phyloP scores from a whole-genome alignment of 1,140 invertebrate genomes.

The Nymphalis io region DNA sequence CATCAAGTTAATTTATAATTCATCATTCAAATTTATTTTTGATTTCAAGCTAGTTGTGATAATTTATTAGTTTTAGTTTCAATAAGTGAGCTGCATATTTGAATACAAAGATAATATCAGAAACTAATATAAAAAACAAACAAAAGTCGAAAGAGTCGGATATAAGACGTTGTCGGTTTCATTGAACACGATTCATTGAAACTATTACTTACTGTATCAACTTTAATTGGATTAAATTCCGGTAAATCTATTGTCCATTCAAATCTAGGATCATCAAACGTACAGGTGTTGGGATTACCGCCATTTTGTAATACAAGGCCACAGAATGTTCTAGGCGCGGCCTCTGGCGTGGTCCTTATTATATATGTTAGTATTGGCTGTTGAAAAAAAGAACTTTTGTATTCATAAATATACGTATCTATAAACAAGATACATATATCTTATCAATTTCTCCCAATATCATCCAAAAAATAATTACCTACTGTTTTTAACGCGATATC shows the following conservation, averaged over 20 bases:
- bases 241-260: conserved; percentile 82
- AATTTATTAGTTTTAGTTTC: background rate
- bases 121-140: too few relatives aligned
- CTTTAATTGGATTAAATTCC: conserved; percentile 14
- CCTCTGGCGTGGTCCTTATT: conserved; percentile 74
- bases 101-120: too few relatives aligned
- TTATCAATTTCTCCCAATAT: too few relatives aligned
- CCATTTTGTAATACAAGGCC: conserved; percentile 80
- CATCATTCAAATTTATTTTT: too few relatives aligned
- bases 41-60: background rate
- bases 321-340: conserved; percentile 79
- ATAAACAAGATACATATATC: background rate
- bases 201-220: conserved; percentile 7
- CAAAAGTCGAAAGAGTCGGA: too few relatives aligned
- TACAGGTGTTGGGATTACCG: conserved; percentile 58
- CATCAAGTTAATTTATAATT: too few relatives aligned
- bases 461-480: too few relatives aligned
- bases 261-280: conserved; percentile 64
- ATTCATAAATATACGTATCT: background rate
- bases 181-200: background rate
- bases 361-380: conserved; percentile 82
- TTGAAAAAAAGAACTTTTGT: conserved; percentile 27
- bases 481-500: too few relatives aligned
- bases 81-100: too few relatives aligned
- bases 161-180: background rate